Conservation (phyloP, 2,797 vertebrate species). For the Gadopsis bispinosus region DNA sequence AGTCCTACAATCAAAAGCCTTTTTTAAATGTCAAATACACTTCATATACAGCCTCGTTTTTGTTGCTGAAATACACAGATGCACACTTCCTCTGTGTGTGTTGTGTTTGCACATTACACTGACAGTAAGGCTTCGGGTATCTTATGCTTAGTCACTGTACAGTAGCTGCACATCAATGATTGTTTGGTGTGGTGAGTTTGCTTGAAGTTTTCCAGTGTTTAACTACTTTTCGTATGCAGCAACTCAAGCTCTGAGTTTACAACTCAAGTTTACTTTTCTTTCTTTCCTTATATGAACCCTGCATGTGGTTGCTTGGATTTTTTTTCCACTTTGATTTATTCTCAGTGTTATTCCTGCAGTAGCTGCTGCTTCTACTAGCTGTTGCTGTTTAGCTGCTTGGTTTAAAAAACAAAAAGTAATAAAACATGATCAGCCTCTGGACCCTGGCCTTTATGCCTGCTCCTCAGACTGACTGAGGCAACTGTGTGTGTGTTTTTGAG, state of each 20-base stretch:
- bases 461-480: slow-evolving; percentile 7
- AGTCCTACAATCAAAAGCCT: slow-evolving; percentile 6
- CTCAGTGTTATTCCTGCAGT: slow-evolving; percentile 10
- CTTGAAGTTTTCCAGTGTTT: slow-evolving; percentile 28
- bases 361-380: slow-evolving; percentile 17
- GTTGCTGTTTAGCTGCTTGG: slow-evolving; percentile 11
- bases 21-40: background rate
- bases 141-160: slow-evolving; percentile 20
- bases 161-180: slow-evolving; percentile 31
- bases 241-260: background rate
- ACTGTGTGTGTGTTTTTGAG: slow-evolving; percentile 6
- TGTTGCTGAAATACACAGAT: slow-evolving; percentile 8
- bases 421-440: slow-evolving; percentile 9
- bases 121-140: background rate
- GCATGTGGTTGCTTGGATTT: slow-evolving; percentile 24
- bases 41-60: slow-evolving; percentile 16
- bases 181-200: slow-evolving; percentile 30
- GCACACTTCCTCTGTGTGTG: slow-evolving; percentile 9
- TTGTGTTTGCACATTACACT: slow-evolving; percentile 35
- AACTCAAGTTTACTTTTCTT: slow-evolving; percentile 30
- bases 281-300: slow-evolving; percentile 4
- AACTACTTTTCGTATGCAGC: slow-evolving; percentile 12
- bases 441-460: slow-evolving; percentile 1
- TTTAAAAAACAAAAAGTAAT: background rate
- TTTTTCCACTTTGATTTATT: slow-evolving; percentile 36